phyloP scores from a whole-genome alignment of 1,140 invertebrate genomes.

The Magallana ariakensis region DNA sequence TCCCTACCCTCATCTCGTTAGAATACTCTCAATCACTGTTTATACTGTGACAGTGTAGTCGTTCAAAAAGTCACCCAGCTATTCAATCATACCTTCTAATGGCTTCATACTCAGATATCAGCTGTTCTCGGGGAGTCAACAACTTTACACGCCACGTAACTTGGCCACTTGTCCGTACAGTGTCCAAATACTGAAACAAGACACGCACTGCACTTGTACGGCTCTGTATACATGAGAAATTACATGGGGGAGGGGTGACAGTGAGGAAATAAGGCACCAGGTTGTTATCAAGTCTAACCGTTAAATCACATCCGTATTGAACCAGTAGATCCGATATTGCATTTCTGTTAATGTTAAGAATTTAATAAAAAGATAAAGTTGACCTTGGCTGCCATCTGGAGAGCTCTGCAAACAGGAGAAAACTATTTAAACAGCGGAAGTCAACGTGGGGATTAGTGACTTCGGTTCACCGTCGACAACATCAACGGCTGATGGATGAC shows the following conservation, averaged over 20 bases:
- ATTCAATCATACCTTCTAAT: background rate
- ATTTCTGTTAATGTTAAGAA: slow-evolving; percentile 25
- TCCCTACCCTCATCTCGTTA: background rate
- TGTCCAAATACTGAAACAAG: background rate
- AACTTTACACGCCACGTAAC: background rate
- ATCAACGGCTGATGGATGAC: background rate
- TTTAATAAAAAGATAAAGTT: slow-evolving; percentile 34
- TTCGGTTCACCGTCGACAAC: background rate
- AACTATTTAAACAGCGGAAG: background rate
- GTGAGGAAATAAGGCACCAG: background rate
- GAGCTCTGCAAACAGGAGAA: background rate
- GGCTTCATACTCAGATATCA: background rate
- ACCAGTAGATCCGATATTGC: slow-evolving; percentile 12
- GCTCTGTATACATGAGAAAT: background rate
- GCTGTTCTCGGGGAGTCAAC: background rate
- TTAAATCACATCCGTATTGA: slow-evolving; percentile 12
- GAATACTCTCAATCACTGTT: background rate
- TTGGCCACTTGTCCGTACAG: background rate
- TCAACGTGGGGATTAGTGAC: slow-evolving; percentile 27
- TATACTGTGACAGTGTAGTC: background rate
- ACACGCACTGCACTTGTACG: background rate
- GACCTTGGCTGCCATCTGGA: background rate
- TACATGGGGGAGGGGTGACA: background rate
- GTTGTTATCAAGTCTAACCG: background rate
- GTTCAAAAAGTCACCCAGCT: background rate